phyloP scores from a whole-genome alignment of 2,888 invertebrate species.

The Drosophila heteroneura region DNA sequence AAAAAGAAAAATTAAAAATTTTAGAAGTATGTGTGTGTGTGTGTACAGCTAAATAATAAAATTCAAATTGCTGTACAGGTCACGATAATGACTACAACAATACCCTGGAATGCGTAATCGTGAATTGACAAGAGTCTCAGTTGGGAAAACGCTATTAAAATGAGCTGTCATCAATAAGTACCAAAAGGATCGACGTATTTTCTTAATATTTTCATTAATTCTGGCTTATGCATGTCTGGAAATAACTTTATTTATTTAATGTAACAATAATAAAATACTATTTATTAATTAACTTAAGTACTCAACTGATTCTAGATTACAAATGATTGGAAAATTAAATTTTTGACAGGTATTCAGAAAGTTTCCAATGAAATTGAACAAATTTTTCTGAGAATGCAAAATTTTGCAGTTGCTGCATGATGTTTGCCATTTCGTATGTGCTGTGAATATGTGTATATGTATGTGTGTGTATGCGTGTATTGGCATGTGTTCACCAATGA shows the following conservation, averaged over 20 bases:
- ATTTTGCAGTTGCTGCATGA: constrained; percentile 38
- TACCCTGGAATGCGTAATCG: constrained; percentile 14
- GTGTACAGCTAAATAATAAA: constrained; percentile 37
- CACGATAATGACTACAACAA: background rate
- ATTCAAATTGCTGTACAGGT: constrained; percentile 27
- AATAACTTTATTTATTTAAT: background rate
- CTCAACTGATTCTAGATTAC: background rate
- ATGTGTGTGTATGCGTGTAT: constrained; percentile 11
- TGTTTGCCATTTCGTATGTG: constrained; percentile 24
- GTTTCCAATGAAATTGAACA: constrained; percentile 36
- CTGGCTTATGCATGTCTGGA: background rate
- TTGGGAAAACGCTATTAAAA: background rate
- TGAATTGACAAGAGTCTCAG: background rate
- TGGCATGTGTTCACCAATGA: constrained; percentile 63
- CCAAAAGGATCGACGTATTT: background rate
- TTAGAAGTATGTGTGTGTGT: constrained; percentile 27
- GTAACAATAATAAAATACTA: background rate
- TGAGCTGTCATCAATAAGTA: background rate
- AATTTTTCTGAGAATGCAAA: constrained; percentile 49
- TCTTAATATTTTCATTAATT: background rate
- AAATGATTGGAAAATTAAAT: background rate
- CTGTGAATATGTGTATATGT: background rate
- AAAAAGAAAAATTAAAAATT: constrained; percentile 58
- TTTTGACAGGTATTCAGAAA: background rate
- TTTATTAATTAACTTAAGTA: background rate